Conservation (phyloP, 1,140 invertebrate genomes). For the Platyscapa corneri region DNA sequence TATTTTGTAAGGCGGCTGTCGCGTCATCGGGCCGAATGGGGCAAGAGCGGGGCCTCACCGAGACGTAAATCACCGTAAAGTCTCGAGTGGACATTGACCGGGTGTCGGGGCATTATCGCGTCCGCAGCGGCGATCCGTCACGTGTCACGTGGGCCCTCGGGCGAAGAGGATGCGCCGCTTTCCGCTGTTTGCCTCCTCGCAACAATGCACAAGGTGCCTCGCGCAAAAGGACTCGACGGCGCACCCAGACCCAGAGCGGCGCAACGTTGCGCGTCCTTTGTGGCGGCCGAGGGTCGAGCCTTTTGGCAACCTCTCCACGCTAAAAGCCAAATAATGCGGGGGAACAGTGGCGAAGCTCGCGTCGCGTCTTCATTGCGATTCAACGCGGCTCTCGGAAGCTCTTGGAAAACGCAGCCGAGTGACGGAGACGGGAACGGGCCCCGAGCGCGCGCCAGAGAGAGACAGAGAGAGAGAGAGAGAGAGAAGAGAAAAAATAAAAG, state of each 20-base stretch:
- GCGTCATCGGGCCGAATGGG: no score
- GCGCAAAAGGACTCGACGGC: not conserved
- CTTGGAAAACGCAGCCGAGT: conserved; percentile 21
- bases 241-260: no score
- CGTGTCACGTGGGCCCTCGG: not conserved
- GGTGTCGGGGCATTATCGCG: no score
- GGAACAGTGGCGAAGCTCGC: not conserved
- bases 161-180: not conserved
- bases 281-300: not conserved
- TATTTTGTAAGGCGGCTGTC: no score
- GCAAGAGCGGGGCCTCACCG: not conserved
- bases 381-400: conserved; percentile 4
- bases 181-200: not conserved
- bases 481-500: not conserved
- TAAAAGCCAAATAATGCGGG: not conserved
- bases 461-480: not conserved
- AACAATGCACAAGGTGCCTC: conserved; percentile 7
- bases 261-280: not conserved
- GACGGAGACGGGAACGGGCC: not conserved
- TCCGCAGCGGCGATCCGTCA: no score
- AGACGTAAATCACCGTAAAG: not conserved
- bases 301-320: not conserved
- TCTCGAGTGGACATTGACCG: not conserved
- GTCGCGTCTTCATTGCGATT: not conserved
- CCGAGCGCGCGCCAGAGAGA: no score